Percentiles rank a stretch among this genome's conserved stretches.
Evolutionary conservation across 2,888 invertebrate species (phyloP).

Genomic region (Caenorhabditis parvicauda): DNA sequence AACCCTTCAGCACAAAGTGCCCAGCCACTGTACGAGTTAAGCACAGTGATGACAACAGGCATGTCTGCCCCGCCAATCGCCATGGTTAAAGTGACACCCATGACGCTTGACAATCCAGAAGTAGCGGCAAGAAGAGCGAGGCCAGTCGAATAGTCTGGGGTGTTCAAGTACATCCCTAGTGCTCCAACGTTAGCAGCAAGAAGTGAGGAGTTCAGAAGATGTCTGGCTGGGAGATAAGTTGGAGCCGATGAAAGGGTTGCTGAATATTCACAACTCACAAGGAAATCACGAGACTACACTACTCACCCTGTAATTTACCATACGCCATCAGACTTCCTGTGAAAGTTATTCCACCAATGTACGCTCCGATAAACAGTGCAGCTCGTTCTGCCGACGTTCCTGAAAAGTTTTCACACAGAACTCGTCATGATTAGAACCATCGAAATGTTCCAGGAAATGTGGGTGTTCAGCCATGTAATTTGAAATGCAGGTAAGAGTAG

Average conservation of each 20-base stretch:
- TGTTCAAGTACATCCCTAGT: slow-evolving; percentile 64
- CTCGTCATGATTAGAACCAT: slow-evolving; percentile 53
- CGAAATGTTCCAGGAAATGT: slow-evolving; percentile 78
- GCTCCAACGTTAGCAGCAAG: slow-evolving; percentile 72
- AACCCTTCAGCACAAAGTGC: slow-evolving; percentile 89
- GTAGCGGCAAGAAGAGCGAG: slow-evolving; percentile 76
- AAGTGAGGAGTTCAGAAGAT: slow-evolving; percentile 73
- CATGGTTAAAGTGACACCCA: slow-evolving; percentile 83
- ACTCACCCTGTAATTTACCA: slow-evolving; percentile 77
- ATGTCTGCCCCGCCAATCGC: slow-evolving; percentile 91
- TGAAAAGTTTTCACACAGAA: slow-evolving; percentile 4
- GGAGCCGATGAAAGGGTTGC: slow-evolving; percentile 78
- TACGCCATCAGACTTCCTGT: slow-evolving; percentile 85
- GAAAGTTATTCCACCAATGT: slow-evolving; percentile 85
- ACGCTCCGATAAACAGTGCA: slow-evolving; percentile 81
- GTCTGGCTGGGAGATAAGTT: slow-evolving; percentile 78
- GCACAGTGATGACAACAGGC: slow-evolving; percentile 87
- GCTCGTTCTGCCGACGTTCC: slow-evolving; percentile 75
- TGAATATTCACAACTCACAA: slow-evolving; percentile 32
- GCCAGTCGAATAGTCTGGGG: slow-evolving; percentile 69
- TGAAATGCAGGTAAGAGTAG: slow-evolving; percentile 80
- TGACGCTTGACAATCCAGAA: slow-evolving; percentile 75
- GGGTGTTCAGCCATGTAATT: slow-evolving; percentile 82
- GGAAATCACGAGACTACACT: no score
- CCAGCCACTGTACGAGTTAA: slow-evolving; percentile 90